Percentiles rank a stretch among this genome's conserved stretches.
Conservation (phyloP, 2,888 invertebrate species). For the Bhutanitis thaidina region DNA sequence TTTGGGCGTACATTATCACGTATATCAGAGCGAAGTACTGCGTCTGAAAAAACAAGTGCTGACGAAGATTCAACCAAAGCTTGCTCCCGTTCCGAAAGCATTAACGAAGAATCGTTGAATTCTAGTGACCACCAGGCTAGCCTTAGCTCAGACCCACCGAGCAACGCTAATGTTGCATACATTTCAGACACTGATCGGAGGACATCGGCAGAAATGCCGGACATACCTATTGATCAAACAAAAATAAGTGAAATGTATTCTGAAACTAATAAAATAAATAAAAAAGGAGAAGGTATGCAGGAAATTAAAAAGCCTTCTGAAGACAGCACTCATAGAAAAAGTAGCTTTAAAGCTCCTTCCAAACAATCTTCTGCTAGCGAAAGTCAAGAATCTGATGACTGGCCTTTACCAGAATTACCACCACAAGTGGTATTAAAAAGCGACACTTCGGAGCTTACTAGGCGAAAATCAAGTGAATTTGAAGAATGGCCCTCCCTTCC, state of each 20-base stretch:
- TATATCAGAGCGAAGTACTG: conserved; percentile 93
- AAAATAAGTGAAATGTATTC: conserved; percentile 80
- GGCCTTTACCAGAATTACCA: conserved; percentile 87
- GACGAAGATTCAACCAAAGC: conserved; percentile 93
- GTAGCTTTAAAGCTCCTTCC: conserved; percentile 54
- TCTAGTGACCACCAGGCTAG: conserved; percentile 93
- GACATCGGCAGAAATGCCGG: conserved; percentile 92
- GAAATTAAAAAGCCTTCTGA: conserved; percentile 45
- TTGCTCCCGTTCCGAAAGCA: conserved; percentile 89
- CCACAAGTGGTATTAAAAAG: conserved; percentile 68
- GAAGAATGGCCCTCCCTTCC: conserved; percentile 92
- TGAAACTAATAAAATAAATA: conserved; percentile 58
- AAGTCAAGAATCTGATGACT: conserved; percentile 87
- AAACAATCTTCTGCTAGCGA: conserved; percentile 77
- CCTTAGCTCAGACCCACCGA: conserved; percentile 90
- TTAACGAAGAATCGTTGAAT: conserved; percentile 90
- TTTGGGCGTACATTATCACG: conserved; percentile 90
- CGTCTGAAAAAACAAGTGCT: conserved; percentile 92
- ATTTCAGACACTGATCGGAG: conserved; percentile 89
- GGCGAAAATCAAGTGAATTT: conserved; percentile 82
- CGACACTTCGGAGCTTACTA: conserved; percentile 41
- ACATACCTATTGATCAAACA: conserved; percentile 87
- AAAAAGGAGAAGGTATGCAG: conserved; percentile 39
- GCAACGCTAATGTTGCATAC: conserved; percentile 85
- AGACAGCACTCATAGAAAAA: conserved; percentile 48